phyloP scores from a whole-genome alignment of 2,113 vertebrate genomes.

The Rhinolophus sinicus region DNA sequence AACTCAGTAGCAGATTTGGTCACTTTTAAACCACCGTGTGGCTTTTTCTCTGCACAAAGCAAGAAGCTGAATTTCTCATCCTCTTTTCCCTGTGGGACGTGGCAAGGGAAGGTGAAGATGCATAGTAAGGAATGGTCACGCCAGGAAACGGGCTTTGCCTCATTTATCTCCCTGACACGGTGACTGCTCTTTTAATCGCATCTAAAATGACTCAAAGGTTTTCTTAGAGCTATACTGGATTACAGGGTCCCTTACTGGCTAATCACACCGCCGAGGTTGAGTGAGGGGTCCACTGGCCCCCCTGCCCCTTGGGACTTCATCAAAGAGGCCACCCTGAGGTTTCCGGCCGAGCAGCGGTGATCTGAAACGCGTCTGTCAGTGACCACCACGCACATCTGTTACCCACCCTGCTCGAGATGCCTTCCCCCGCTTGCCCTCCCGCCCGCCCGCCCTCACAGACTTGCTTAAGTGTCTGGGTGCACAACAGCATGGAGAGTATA shows the following conservation, averaged over 20 bases:
- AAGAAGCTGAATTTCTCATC: not conserved
- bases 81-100: not conserved
- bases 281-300: conserved; percentile 63
- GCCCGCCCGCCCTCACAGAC: not conserved
- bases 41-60: not conserved
- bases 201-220: conserved; percentile 63
- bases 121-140: not conserved
- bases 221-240: conserved; percentile 74
- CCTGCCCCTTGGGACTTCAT: conserved; percentile 71
- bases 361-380: conserved; percentile 78
- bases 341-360: conserved; percentile 61
- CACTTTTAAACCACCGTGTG: not conserved
- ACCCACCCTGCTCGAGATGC: not conserved
- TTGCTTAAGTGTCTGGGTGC: no score
- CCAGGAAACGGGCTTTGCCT: not conserved
- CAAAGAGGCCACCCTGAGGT: conserved; percentile 81
- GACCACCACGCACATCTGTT: conserved; percentile 41
- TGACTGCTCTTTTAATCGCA: not conserved
- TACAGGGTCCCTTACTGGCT: conserved; percentile 75
- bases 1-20: not conserved
- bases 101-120: not conserved
- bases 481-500: not conserved
- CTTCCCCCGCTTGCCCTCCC: not conserved
- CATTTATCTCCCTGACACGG: not conserved
- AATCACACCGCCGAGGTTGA: conserved; percentile 68